A percentile compares a stretch with the other conserved stretches of the same genome.
phyloP scores from a whole-genome alignment of 2,888 invertebrate genomes.

The Andrena bicolor region DNA sequence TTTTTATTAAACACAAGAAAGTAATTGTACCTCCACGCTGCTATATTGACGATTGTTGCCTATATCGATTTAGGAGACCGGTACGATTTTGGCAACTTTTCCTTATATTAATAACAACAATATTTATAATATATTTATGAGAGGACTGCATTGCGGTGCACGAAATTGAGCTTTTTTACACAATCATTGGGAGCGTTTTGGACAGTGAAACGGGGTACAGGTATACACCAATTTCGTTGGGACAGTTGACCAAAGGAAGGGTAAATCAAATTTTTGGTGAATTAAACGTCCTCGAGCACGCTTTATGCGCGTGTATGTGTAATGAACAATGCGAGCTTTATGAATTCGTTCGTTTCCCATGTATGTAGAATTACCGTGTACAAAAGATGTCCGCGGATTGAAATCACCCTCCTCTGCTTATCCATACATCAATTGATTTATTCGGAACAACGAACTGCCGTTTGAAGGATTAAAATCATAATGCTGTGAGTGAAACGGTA shows the following conservation, averaged over 20 bases:
- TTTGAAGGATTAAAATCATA: neutral
- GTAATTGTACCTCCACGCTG: neutral
- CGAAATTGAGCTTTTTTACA: neutral
- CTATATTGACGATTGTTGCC: neutral
- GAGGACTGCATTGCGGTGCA: neutral
- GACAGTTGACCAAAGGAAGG: conserved; percentile 5
- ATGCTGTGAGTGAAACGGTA: neutral
- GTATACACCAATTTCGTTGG: neutral
- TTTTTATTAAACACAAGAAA: conserved; percentile 42
- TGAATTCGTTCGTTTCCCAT: conserved; percentile 25
- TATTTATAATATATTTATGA: conserved; percentile 21
- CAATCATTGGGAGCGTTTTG: conserved; percentile 8
- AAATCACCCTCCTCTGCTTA: neutral
- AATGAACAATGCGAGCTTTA: conserved; percentile 22
- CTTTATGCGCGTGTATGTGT: too few species aligned
- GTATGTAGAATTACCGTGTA: conserved; percentile 1
- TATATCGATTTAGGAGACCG: neutral
- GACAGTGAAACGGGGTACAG: conserved; percentile 2
- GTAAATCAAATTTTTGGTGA: conserved; percentile 53
- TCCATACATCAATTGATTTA: conserved; percentile 15
- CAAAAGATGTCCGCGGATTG: conserved; percentile 7
- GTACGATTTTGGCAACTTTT: too few species aligned
- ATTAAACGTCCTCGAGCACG: conserved; percentile 30
- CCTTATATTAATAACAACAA: neutral
- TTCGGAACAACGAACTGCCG: conserved; percentile 13